Percentiles rank a stretch among this genome's conserved stretches.
Evolutionary conservation across 2,113 vertebrate species (phyloP).

Genomic region (Nanorana parkeri): DNA sequence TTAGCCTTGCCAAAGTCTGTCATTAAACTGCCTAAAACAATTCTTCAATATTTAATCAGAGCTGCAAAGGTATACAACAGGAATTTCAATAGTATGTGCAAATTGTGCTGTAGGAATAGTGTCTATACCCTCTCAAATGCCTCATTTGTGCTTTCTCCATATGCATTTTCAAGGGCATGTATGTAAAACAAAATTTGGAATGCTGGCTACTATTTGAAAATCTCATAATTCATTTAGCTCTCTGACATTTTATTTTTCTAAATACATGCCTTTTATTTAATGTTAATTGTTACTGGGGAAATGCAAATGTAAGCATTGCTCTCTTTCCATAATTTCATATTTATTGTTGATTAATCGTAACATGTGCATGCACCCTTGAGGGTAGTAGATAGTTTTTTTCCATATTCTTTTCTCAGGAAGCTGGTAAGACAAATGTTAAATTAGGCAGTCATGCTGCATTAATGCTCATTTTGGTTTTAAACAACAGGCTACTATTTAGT

Average conservation of each 20-base stretch:
- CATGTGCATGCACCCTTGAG: slow-evolving; percentile 67
- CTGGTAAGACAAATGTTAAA: slow-evolving; percentile 62
- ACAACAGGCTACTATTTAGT: too few species aligned
- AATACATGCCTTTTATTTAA: background rate
- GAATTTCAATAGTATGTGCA: slow-evolving; percentile 65
- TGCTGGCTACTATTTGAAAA: background rate
- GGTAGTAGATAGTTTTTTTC: slow-evolving; percentile 18
- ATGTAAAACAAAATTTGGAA: slow-evolving; percentile 7
- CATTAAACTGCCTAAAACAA: slow-evolving; percentile 98
- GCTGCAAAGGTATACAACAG: slow-evolving; percentile 91
- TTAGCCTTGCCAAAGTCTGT: slow-evolving; percentile 98
- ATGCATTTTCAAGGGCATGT: slow-evolving; percentile 19
- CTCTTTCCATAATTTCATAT: slow-evolving; percentile 56
- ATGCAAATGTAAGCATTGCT: slow-evolving; percentile 69
- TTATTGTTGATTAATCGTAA: slow-evolving; percentile 49
- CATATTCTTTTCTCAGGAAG: slow-evolving; percentile 71
- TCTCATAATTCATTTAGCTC: background rate
- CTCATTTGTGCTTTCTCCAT: slow-evolving; percentile 74
- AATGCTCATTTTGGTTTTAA: background rate
- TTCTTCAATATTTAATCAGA: slow-evolving; percentile 97
- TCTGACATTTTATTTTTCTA: background rate
- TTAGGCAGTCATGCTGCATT: too few species aligned
- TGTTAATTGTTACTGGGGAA: slow-evolving; percentile 59
- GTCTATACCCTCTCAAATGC: slow-evolving; percentile 35
- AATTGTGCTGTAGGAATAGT: slow-evolving; percentile 60